Evolutionary conservation across 1,140 invertebrate genomes (phyloP).

Genomic region (Orussus abietinus): DNA sequence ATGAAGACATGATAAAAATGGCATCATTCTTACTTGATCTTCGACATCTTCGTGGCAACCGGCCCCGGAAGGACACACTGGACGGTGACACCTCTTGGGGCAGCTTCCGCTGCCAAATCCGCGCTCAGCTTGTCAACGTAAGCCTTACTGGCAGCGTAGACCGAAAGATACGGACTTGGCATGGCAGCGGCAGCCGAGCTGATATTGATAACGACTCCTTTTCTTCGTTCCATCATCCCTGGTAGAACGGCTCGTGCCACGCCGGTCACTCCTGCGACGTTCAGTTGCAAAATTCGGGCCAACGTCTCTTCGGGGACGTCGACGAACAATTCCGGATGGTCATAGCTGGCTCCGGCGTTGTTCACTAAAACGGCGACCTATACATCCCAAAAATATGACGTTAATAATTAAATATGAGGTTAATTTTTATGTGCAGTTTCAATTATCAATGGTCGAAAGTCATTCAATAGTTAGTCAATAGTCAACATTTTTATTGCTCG

Average conservation of each 20-base stretch:
- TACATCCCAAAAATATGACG: slow-evolving; percentile 4
- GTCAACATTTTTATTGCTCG: too few species aligned
- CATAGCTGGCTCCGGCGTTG: slow-evolving; percentile 92
- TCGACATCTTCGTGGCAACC: slow-evolving; percentile 91
- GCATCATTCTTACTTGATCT: slow-evolving; percentile 66
- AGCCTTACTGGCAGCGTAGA: slow-evolving; percentile 88
- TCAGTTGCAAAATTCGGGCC: slow-evolving; percentile 52
- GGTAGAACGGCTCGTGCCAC: slow-evolving; percentile 77
- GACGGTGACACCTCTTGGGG: slow-evolving; percentile 71
- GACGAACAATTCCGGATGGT: slow-evolving; percentile 81
- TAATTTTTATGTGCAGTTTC: too few species aligned
- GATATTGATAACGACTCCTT: slow-evolving; percentile 89
- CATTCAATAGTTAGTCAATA: too few species aligned
- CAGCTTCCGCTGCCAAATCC: slow-evolving; percentile 77
- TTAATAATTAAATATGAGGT: too few species aligned
- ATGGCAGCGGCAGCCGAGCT: slow-evolving; percentile 78
- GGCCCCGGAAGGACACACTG: slow-evolving; percentile 85
- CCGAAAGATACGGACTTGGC: slow-evolving; percentile 77
- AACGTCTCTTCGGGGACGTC: slow-evolving; percentile 59
- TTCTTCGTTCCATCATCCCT: slow-evolving; percentile 77
- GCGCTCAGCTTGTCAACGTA: slow-evolving; percentile 83
- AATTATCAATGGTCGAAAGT: too few species aligned
- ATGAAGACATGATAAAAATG: too few species aligned
- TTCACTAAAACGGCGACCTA: slow-evolving; percentile 87
- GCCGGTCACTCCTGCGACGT: slow-evolving; percentile 60